These are phyloP conservation scores for Ommatoiulus sabulosus DNA, from an alignment of 2,888 invertebrate species.

Conservation along the genomic window DNA sequence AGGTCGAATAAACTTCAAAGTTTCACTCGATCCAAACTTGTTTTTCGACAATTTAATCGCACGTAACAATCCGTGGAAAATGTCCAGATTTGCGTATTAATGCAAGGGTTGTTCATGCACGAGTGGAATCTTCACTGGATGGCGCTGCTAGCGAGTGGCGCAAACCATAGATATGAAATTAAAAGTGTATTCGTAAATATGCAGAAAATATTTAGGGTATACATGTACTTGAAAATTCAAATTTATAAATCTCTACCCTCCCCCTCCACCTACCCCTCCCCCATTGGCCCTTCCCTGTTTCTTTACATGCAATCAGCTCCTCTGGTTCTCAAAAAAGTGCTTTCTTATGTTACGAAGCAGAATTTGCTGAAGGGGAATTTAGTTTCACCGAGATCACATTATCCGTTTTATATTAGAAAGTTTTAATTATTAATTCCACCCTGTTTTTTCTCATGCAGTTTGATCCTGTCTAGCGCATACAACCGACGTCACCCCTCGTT, in stretches of 20 bases:
- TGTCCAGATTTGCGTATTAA: neutral
- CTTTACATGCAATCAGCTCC: neutral
- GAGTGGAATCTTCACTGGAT: no score
- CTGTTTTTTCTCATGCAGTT: neutral
- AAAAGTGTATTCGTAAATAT: no score
- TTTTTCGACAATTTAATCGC: neutral
- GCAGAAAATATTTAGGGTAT: neutral
- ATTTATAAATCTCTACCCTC: neutral
- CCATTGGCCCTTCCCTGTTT: neutral
- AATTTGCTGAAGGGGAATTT: slow-evolving; percentile 19
- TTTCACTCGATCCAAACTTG: neutral
- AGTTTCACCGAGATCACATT: neutral
- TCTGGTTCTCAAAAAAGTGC: neutral
- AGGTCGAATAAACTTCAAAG: neutral
- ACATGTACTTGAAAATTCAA: neutral
- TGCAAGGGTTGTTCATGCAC: no score
- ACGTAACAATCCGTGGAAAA: neutral
- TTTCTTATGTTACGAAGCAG: neutral
- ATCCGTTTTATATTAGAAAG: slow-evolving; percentile 3
- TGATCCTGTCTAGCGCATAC: neutral
- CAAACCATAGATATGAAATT: no score
- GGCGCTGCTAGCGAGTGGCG: no score
- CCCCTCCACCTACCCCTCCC: neutral
- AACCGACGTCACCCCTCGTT: neutral
- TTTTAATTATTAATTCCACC: slow-evolving; percentile 19